Percentiles rank a stretch among this genome's conserved stretches.
Evolutionary conservation across 1,140 invertebrate genomes (phyloP).

Genomic region (Lucilia cuprina): DNA sequence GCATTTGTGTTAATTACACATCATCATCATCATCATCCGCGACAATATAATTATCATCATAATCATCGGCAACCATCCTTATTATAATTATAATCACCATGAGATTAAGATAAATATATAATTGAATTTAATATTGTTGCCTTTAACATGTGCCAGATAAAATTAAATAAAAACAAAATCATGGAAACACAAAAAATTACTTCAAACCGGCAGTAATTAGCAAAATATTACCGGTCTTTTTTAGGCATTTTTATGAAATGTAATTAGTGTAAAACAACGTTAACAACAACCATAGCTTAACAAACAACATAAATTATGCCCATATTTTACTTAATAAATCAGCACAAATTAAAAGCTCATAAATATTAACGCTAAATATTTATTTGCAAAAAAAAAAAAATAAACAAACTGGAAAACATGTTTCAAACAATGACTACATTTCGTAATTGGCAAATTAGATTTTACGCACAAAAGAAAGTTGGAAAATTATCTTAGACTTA

Average conservation of each 20-base stretch:
- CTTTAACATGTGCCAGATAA: not conserved
- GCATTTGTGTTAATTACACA: too few relatives aligned
- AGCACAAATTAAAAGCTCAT: slow-evolving; percentile 10
- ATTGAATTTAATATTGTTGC: not conserved
- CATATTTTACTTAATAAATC: slow-evolving; percentile 2
- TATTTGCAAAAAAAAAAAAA: not conserved
- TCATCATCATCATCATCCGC: too few relatives aligned
- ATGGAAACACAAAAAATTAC: not conserved
- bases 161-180: too few relatives aligned
- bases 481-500: too few relatives aligned
- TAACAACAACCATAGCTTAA: not conserved
- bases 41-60: too few relatives aligned
- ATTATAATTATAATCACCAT: not conserved
- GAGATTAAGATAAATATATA: not conserved
- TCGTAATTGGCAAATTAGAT: too few relatives aligned
- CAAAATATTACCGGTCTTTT: not conserved
- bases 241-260: not conserved
- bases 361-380: not conserved
- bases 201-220: not conserved
- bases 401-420: too few relatives aligned
- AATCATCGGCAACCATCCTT: too few relatives aligned
- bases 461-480: too few relatives aligned
- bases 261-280: not conserved
- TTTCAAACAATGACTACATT: too few relatives aligned
- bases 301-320: not conserved